Evolutionary conservation across 2,797 vertebrate species (phyloP).

Genomic region (Diceros bicornis): DNA sequence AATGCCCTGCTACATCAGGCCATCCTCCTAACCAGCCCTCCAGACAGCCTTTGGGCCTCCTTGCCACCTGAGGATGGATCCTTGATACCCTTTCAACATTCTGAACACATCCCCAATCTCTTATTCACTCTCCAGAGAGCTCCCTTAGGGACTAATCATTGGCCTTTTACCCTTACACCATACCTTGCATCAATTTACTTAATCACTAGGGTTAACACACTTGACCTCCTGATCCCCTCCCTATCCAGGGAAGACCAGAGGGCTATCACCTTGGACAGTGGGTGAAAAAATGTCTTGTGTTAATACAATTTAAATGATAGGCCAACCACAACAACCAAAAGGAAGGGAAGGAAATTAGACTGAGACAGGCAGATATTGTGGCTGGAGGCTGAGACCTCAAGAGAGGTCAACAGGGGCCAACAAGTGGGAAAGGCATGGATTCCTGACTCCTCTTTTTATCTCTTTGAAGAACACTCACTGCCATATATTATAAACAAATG

Average conservation of each 20-base stretch:
- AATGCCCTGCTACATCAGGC: neutral
- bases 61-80: neutral
- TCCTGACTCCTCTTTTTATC: neutral
- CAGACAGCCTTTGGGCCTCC: neutral
- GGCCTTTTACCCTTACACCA: neutral
- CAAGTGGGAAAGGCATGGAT: neutral
- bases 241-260: neutral
- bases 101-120: neutral
- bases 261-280: neutral
- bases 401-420: neutral
- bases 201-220: neutral
- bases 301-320: neutral
- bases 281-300: neutral
- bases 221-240: neutral
- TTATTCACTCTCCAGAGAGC: neutral
- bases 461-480: neutral
- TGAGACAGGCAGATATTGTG: neutral
- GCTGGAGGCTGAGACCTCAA: neutral
- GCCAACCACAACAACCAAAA: neutral
- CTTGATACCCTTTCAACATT: fast-evolving
- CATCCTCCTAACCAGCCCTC: neutral
- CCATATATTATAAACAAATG: neutral
- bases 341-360: neutral
- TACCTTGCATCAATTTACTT: neutral
- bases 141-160: neutral